phyloP scores from a whole-genome alignment of 2,888 invertebrate species.

The Smittia sp. region DNA sequence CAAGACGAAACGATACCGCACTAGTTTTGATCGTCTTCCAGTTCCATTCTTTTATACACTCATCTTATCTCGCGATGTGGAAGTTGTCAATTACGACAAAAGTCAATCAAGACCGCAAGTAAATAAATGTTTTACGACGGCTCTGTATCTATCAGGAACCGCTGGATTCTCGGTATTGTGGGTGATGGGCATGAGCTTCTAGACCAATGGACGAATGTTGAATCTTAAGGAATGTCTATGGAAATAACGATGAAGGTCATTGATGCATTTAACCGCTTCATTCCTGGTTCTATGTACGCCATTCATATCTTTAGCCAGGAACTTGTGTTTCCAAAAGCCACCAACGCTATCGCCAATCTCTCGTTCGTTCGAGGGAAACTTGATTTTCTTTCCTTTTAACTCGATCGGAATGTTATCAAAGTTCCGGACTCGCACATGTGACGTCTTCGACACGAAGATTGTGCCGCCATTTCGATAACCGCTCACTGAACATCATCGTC shows the following conservation, averaged over 20 bases:
- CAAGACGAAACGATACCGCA: neutral
- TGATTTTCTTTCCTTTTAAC: neutral
- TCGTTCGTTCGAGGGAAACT: neutral
- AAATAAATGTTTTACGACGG: too few relatives aligned
- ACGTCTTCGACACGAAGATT: neutral
- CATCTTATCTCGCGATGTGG: constrained; percentile 1
- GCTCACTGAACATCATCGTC: neutral
- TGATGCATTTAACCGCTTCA: too few relatives aligned
- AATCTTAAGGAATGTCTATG: too few relatives aligned
- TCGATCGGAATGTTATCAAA: constrained; percentile 9
- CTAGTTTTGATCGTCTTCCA: neutral
- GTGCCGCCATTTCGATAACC: neutral
- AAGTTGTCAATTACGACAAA: constrained; percentile 16
- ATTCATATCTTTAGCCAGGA: too few relatives aligned
- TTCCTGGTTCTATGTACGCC: too few relatives aligned
- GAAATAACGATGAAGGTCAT: too few relatives aligned
- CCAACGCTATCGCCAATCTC: neutral
- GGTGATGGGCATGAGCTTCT: too few relatives aligned
- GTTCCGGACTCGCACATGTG: neutral
- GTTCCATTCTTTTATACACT: neutral
- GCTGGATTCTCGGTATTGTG: too few relatives aligned
- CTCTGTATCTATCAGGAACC: too few relatives aligned
- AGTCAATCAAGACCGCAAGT: neutral
- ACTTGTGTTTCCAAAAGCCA: neutral
- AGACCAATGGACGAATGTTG: too few relatives aligned